Evolutionary conservation across 2,113 vertebrate genomes (phyloP).

Genomic region (Lampris megalopsis): DNA sequence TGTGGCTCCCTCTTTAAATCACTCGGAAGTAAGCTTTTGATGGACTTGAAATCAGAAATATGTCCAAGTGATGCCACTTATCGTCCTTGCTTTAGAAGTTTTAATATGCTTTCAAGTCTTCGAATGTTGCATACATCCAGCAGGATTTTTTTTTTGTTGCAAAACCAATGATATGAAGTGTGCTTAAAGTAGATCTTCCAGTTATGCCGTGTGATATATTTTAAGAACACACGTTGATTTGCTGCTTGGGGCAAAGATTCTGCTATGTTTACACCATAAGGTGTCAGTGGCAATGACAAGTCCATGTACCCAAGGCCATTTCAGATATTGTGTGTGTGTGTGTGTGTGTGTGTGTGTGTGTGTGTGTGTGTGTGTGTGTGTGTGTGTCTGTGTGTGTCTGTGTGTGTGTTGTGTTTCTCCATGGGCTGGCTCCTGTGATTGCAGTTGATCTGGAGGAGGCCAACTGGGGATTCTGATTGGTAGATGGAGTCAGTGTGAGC

Average conservation of each 20-base stretch:
- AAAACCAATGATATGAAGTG: not conserved
- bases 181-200: not conserved
- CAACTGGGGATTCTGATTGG: conserved; percentile 77
- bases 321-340: conserved; percentile 26
- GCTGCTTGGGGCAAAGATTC: conserved; percentile 9
- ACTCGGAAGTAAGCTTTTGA: not conserved
- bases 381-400: not conserved
- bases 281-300: conserved; percentile 42
- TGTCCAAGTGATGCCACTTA: not conserved
- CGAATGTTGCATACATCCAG: not conserved
- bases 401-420: conserved; percentile 24
- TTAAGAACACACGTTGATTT: not conserved
- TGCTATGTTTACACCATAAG: conserved; percentile 19
- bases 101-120: not conserved
- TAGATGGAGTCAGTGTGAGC: conserved; percentile 69
- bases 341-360: conserved; percentile 27
- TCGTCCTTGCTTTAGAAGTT: not conserved
- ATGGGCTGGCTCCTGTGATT: conserved; percentile 71
- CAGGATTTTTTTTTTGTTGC: not conserved
- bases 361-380: conserved; percentile 26
- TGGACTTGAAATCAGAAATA: not conserved
- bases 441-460: conserved; percentile 69
- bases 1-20: conserved; percentile 10
- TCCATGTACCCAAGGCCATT: conserved; percentile 27
- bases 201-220: not conserved